A percentile compares a stretch with the other conserved stretches of the same genome.
Evolutionary conservation across 2,113 vertebrate genomes (phyloP).

Genomic region (Sinocyclocheilus anshuiensis): DNA sequence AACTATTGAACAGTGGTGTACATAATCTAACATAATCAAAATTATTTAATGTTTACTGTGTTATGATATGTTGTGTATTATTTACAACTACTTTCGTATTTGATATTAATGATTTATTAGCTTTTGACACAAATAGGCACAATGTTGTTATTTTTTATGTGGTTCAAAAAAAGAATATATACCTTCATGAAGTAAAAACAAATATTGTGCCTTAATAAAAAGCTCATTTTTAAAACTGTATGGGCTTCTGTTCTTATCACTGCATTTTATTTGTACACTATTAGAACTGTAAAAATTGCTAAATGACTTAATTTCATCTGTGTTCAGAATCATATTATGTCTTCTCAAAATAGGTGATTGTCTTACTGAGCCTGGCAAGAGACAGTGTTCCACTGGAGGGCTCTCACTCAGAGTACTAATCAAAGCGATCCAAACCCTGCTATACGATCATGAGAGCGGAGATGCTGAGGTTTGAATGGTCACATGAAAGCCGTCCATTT

Average conservation of each 20-base stretch:
- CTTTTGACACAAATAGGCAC: not conserved
- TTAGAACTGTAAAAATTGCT: not conserved
- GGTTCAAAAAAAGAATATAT: not conserved
- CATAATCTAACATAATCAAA: not conserved
- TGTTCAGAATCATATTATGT: not conserved
- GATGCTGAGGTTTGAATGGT: slow-evolving; percentile 66
- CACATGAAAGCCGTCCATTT: slow-evolving; percentile 65
- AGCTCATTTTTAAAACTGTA: not conserved
- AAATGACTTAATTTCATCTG: not conserved
- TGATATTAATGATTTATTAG: not conserved
- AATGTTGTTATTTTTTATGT: not conserved
- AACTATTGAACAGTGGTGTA: not conserved
- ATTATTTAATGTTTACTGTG: no score
- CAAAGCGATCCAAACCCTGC: slow-evolving; percentile 64
- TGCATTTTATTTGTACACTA: not conserved
- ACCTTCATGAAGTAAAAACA: not conserved
- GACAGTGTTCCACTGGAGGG: slow-evolving; percentile 55
- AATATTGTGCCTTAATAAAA: not conserved
- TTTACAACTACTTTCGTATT: not conserved
- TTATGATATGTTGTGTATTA: not conserved
- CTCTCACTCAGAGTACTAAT: slow-evolving; percentile 68
- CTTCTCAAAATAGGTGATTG: not conserved
- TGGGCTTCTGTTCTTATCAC: not conserved
- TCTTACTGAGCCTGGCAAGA: slow-evolving; percentile 71
- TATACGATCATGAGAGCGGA: slow-evolving; percentile 66